Evolutionary conservation across 1,140 invertebrate genomes (phyloP), one percentile per base, ranked within the genome.

Genomic region (Zophobas atratus): DNA sequence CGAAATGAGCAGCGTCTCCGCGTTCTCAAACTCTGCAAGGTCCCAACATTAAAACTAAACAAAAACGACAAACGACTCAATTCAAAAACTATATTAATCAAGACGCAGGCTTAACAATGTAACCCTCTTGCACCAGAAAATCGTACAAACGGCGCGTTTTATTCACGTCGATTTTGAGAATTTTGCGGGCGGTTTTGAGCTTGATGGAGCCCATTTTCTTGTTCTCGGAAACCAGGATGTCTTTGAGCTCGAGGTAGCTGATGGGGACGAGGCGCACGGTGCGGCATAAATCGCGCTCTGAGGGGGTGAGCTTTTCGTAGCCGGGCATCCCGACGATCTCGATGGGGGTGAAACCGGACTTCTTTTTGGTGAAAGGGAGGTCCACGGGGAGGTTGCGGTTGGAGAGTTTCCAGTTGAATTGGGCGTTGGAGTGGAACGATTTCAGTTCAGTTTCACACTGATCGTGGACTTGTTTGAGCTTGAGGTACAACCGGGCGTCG

Each of bases 1-100:
- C 6, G 98, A 99, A 86, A 99, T 98, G 73, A 99, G 88, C 41
- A 99, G 87, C 0, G 98, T 99, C 89, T 99, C 98, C 6, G 97
- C 97, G 90, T 97, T 98, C 89, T 99, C 98, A 89, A 99, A 99
- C 88, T 99, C 98, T 98, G 87, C 35, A 92, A 92, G 51, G 36
- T 41, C 5, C 41, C 53, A 53, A 76, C 20, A 20, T 20, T 20
- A 70, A 39, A 55, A 77, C 56, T 72, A 38, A 74, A 60, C 41
- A 33, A 71, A 71, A 57, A 70, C 36, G 20, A 4, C 36, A 39
- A n/a, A 75, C 8, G 20, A n/a, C n/a, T 36, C 46, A 77, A 6
- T 56, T 53, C 35, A 63, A 49, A 38, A 48, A 74, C 1, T 74
- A 63, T 67, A 53, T 67, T 72, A 56, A 63, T 56, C 8, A 73